These are phyloP conservation scores for Mugil cephalus DNA, from an alignment of 2,113 vertebrate genomes.

Conservation along the genomic window DNA sequence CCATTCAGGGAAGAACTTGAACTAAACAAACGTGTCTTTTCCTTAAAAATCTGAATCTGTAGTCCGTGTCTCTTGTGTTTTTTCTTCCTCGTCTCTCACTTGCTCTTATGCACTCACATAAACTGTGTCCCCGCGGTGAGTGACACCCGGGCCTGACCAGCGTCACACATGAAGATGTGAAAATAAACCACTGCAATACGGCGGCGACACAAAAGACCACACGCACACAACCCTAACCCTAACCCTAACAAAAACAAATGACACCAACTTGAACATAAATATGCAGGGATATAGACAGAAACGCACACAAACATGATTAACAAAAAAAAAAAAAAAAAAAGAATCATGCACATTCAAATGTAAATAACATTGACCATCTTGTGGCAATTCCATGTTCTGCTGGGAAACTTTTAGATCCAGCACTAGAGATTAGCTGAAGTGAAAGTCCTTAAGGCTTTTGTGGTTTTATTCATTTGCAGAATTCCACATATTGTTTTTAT, in stretches of 20 bases:
- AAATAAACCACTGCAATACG: constrained; percentile 67
- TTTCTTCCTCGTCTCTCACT: background rate
- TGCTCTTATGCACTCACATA: constrained; percentile 18
- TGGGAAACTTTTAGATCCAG: too few relatives aligned
- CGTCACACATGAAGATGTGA: constrained; percentile 27
- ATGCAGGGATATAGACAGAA: constrained; percentile 48
- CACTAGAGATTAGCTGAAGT: too few relatives aligned
- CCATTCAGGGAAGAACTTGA: background rate
- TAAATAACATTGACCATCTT: too few relatives aligned
- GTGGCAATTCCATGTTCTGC: too few relatives aligned
- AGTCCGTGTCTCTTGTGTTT: background rate
- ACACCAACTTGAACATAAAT: constrained; percentile 60
- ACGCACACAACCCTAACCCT: too few relatives aligned
- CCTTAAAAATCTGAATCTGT: background rate
- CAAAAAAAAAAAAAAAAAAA: too few relatives aligned
- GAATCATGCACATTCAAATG: constrained; percentile 25
- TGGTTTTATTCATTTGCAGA: too few relatives aligned
- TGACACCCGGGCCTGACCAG: constrained; percentile 44
- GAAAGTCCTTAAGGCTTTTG: background rate
- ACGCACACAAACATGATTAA: constrained; percentile 61
- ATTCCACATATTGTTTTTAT: background rate
- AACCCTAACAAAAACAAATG: constrained; percentile 54
- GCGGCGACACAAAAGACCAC: constrained; percentile 57
- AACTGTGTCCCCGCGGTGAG: constrained; percentile 32
- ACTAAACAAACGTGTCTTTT: background rate